Conservation (phyloP, 2,797 vertebrate species). For the Florisuga fusca region DNA sequence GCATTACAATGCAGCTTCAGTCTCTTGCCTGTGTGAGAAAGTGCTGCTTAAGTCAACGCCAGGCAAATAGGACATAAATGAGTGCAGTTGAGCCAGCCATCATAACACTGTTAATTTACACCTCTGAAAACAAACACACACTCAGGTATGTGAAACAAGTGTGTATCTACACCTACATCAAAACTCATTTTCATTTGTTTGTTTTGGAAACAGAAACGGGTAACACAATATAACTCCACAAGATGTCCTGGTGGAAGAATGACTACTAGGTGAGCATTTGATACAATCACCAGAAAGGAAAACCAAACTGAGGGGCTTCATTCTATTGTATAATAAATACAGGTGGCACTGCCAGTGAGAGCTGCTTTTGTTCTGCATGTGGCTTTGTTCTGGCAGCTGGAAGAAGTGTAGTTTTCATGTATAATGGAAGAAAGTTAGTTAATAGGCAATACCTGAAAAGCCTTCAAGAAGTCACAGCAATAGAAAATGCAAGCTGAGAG, state of each 20-base stretch:
- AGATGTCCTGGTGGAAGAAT: background rate
- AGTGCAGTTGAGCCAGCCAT: background rate
- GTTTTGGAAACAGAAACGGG: background rate
- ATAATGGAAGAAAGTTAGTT: conserved; percentile 61
- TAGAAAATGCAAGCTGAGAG: conserved; percentile 34
- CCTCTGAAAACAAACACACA: conserved; percentile 4
- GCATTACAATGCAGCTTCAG: background rate
- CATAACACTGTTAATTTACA: background rate
- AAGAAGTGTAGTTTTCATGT: conserved; percentile 51
- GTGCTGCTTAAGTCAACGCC: conserved; percentile 3
- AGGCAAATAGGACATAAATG: background rate
- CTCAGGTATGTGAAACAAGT: background rate
- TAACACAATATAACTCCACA: background rate
- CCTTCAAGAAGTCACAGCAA: conserved; percentile 36
- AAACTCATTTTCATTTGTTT: conserved; percentile 5
- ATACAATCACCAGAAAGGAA: conserved; percentile 39
- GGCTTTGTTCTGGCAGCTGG: conserved; percentile 77
- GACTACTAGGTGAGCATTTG: background rate
- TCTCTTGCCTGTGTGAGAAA: background rate
- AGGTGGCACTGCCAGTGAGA: conserved; percentile 63
- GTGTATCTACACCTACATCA: background rate
- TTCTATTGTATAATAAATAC: conserved; percentile 49
- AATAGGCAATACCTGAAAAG: conserved; percentile 63
- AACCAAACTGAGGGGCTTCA: background rate
- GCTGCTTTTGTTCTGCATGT: conserved; percentile 40